phyloP scores from a whole-genome alignment of 2,113 vertebrate species.

The Mesembrinibis cayennensis region DNA sequence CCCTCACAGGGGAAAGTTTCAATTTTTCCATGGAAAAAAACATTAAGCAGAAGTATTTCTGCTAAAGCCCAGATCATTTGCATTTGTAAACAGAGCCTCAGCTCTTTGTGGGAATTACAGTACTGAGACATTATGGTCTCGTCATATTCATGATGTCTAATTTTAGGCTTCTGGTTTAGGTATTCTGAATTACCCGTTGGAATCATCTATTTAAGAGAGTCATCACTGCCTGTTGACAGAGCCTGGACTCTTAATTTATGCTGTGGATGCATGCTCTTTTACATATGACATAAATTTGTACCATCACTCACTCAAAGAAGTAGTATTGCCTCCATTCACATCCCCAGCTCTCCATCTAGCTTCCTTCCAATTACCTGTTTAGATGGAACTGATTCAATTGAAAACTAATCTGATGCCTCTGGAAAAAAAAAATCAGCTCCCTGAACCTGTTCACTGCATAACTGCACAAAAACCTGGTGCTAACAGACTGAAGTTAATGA shows the following conservation, averaged over 20 bases:
- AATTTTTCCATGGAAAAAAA: slow-evolving; percentile 6
- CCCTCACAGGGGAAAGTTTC: neutral
- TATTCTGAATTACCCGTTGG: neutral
- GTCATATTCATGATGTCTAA: neutral
- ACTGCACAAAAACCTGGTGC: neutral
- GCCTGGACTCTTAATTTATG: neutral
- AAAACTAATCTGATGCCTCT: neutral
- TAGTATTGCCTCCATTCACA: neutral
- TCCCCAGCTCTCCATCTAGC: neutral
- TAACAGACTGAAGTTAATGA: neutral
- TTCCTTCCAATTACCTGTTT: neutral
- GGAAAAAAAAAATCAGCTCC: neutral
- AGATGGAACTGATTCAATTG: neutral
- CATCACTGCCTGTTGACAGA: neutral
- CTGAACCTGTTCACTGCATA: neutral
- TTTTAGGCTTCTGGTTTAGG: neutral
- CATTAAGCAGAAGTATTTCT: neutral
- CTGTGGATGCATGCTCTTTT: neutral
- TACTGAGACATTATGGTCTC: neutral
- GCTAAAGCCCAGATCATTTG: slow-evolving; percentile 11
- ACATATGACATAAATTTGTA: neutral
- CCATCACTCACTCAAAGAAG: neutral
- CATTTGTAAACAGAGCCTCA: slow-evolving; percentile 2
- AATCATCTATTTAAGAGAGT: neutral
- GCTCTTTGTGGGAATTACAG: neutral